A percentile compares a stretch with the other conserved stretches of the same genome.
Evolutionary conservation across 2,888 invertebrate species (phyloP).

Genomic region (Caenorhabditis sp.): DNA sequence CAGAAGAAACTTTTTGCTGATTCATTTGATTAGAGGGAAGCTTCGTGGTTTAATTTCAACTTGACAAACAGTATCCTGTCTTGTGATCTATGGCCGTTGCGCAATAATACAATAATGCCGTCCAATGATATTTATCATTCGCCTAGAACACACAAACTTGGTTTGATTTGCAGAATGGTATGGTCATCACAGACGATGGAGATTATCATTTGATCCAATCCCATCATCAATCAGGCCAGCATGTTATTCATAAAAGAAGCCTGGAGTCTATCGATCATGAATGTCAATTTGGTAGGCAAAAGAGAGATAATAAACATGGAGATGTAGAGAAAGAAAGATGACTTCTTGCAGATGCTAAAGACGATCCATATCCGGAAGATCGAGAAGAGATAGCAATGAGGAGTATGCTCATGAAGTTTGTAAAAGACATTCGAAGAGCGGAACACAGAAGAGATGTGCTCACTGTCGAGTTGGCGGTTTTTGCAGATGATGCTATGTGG

Average conservation of each 20-base stretch:
- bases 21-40: not conserved
- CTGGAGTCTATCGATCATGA: conserved; percentile 70
- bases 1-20: conserved; percentile 1
- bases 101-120: conserved; percentile 20
- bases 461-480: conserved; percentile 78
- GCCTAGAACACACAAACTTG: conserved; percentile 20
- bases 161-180: conserved; percentile 72
- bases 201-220: conserved; percentile 75
- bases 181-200: conserved; percentile 71
- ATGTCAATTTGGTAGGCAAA: conserved; percentile 70
- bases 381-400: conserved; percentile 48
- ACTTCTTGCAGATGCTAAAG: conserved; percentile 65
- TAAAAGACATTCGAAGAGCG: conserved; percentile 46
- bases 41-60: not conserved
- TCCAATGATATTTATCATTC: conserved; percentile 14
- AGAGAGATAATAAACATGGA: not conserved
- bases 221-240: conserved; percentile 54
- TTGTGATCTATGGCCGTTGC: conserved; percentile 37
- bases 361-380: conserved; percentile 77
- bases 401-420: conserved; percentile 52
- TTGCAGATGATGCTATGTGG: conserved; percentile 81
- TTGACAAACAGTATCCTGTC: not conserved
- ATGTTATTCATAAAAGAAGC: conserved; percentile 74
- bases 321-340: not conserved
- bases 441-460: conserved; percentile 60